Base-by-base conservation (phyloP, 2,113 vertebrate genomes). In the Gymnobelideus leadbeateri region DNA sequence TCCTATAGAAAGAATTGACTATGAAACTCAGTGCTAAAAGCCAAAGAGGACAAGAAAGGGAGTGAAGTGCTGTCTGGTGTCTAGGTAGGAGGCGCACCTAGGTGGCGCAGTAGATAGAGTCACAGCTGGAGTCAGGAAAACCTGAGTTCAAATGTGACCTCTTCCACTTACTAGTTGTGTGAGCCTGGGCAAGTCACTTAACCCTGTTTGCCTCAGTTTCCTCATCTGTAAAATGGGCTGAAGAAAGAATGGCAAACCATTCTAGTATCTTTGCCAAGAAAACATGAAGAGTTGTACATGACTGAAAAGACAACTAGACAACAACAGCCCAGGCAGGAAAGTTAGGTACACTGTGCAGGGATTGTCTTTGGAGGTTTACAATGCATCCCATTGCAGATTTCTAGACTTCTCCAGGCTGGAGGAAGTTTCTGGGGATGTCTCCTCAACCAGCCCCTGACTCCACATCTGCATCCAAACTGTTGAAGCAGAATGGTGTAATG, bases 1-100 rank as follows among this genome's bases (percentile, higher is more conserved):
- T 28, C 99, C 99, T 99, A 98, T 51, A 31, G 31, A 96, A 52
- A 55, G 93, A 97, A 91, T 95, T 55, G 61, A 25, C 52, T 14
- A 4, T 90, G 57, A 49, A n/a, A n/a, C 14, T 26, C 16, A 28
- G 93, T 3, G 51, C 91, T 19, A n/a, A 84, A 43, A 51, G 46
- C 0, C 0, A 51, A 50, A 21, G 90, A 91, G 91, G 21, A 5
- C 50, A 37, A 1, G 89, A 68, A 89, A 54, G 46, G 19, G 8
- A 28, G 12, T 6, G 49, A 95, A 11, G 90, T 43, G 46, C 54
- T 47, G 28, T n/a, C 37, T 52, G 1, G 3, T 31, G 16, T 31
- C 1, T 21, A 14, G 3, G 7, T 47, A 26, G 55, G 77, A 55
- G 28, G 43, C 24, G 3, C 43, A 10, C 2, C 43, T 12, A 31